A percentile compares a stretch with the other conserved stretches of the same genome.
phyloP scores from a whole-genome alignment of 2,888 invertebrate genomes.

The Sesamia inferens region DNA sequence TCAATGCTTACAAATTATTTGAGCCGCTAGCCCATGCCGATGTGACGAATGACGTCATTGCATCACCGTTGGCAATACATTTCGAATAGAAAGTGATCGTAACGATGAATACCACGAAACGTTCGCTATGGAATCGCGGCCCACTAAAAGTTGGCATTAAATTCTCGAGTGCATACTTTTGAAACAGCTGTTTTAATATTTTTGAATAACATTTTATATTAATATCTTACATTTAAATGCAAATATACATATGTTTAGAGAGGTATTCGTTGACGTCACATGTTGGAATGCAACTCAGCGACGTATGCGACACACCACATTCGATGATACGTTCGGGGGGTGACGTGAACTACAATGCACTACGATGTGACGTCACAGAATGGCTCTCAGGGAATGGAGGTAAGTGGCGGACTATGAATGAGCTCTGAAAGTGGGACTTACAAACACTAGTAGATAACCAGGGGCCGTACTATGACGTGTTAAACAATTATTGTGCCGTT shows the following conservation, averaged over 20 bases:
- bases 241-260: constrained; percentile 83
- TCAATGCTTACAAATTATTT: constrained; percentile 81
- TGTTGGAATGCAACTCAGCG: constrained; percentile 33
- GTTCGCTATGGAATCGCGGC: constrained; percentile 71
- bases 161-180: constrained; percentile 81
- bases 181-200: constrained; percentile 76
- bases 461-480: constrained; percentile 30
- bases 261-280: constrained; percentile 59
- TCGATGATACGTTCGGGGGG: constrained; percentile 26
- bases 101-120: constrained; percentile 23
- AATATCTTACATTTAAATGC: constrained; percentile 79
- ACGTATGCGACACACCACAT: constrained; percentile 23
- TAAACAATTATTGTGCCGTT: too few relatives aligned
- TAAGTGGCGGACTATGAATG: constrained; percentile 82
- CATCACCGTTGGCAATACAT: constrained; percentile 16
- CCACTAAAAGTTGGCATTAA: constrained; percentile 74
- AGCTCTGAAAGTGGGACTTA: constrained; percentile 81
- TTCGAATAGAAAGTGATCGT: constrained; percentile 24
- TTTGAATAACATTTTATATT: constrained; percentile 73
- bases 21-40: constrained; percentile 70
- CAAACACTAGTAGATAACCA: constrained; percentile 84
- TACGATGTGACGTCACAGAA: constrained; percentile 60
- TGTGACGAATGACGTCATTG: constrained; percentile 46
- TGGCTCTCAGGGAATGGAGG: constrained; percentile 75
- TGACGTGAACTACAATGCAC: constrained; percentile 27